Evolutionary conservation across 2,888 invertebrate genomes (phyloP).

Genomic region (Punctoribates punctum): DNA sequence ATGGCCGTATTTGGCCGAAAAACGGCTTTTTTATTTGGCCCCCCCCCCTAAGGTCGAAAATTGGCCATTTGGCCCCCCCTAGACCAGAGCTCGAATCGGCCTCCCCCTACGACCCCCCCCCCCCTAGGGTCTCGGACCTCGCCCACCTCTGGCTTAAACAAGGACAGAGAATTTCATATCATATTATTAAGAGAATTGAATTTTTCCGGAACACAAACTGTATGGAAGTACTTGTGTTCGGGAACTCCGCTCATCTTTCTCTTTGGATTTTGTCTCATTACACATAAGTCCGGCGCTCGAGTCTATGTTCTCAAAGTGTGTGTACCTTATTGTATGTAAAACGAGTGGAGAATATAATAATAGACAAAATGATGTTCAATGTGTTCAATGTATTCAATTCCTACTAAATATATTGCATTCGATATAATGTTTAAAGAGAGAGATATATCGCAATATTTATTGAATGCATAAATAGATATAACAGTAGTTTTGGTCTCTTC

Average conservation of each 20-base stretch:
- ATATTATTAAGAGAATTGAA: not conserved
- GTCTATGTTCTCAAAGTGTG: too few species aligned
- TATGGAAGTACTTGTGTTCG: not conserved
- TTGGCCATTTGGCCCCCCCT: too few species aligned
- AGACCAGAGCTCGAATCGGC: too few species aligned
- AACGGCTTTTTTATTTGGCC: too few species aligned
- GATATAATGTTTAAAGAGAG: not conserved
- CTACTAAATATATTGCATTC: slow-evolving; percentile 11
- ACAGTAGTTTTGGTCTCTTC: slow-evolving; percentile 25
- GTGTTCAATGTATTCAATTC: too few species aligned
- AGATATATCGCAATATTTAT: slow-evolving; percentile 28
- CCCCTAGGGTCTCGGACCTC: too few species aligned
- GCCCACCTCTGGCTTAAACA: too few species aligned
- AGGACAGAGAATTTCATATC: too few species aligned
- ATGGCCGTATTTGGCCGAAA: too few species aligned
- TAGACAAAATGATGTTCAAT: too few species aligned
- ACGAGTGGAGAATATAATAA: not conserved
- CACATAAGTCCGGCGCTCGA: not conserved
- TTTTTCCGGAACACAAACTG: slow-evolving; percentile 9
- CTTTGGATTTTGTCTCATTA: slow-evolving; percentile 18
- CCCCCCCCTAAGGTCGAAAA: too few species aligned
- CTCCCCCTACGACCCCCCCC: too few species aligned
- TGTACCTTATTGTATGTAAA: slow-evolving; percentile 2
- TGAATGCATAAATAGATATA: slow-evolving; percentile 37
- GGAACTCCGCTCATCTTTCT: not conserved